These are phyloP conservation scores for Microcaecilia unicolor DNA, from an alignment of 2,797 vertebrate species.

Conservation along the genomic window DNA sequence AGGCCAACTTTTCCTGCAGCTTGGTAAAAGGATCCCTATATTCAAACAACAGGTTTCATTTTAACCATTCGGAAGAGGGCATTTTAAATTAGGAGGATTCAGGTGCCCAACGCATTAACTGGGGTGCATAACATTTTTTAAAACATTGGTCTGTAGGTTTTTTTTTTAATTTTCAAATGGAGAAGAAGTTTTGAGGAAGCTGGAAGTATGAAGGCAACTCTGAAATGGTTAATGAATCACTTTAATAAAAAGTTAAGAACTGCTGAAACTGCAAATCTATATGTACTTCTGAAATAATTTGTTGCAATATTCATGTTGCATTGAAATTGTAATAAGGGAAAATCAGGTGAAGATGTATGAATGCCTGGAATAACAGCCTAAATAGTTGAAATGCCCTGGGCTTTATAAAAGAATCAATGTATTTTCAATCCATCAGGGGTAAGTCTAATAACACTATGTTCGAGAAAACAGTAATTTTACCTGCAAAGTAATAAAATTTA, in stretches of 20 bases:
- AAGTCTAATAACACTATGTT: constrained; percentile 10
- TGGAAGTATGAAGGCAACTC: constrained; percentile 22
- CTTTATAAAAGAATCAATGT: constrained; percentile 1
- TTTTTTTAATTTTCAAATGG: no score
- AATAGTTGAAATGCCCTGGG: not conserved
- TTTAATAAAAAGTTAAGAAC: constrained; percentile 27
- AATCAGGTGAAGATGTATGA: constrained; percentile 18
- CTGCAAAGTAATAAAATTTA: not conserved
- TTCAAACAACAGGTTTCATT: no score
- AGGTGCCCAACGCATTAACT: no score
- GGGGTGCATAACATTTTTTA: no score
- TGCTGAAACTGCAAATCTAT: constrained; percentile 21
- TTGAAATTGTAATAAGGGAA: constrained; percentile 9
- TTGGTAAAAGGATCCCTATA: no score
- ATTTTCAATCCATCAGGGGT: not conserved
- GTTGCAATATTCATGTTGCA: constrained; percentile 9
- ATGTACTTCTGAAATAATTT: constrained; percentile 17
- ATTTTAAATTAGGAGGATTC: no score
- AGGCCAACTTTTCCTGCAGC: no score
- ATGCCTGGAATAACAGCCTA: not conserved
- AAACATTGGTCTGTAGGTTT: no score
- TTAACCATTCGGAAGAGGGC: no score
- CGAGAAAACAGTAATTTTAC: constrained; percentile 1
- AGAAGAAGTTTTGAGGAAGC: no score
- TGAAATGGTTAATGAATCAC: constrained; percentile 36